Base-by-base conservation (phyloP, 2,888 invertebrate genomes). In the Limulus polyphemus region DNA sequence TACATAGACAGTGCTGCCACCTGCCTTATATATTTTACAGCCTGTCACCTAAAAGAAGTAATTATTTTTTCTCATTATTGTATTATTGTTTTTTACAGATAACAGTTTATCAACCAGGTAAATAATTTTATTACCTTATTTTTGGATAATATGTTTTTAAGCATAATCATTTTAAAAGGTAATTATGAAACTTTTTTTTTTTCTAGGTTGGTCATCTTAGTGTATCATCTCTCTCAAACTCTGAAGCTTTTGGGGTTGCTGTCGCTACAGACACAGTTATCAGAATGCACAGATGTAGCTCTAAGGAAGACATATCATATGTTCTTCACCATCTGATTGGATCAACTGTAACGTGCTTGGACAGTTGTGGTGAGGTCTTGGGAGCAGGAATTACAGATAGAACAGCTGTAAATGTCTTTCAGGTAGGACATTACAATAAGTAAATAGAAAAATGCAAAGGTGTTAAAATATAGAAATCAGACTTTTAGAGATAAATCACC, bases 241-340 rank as follows among this genome's bases (percentile, higher is more conserved):
- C 7, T n/a, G 17, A 16, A 11, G 17, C 52, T 12, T 3, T 17
- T 52, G 52, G 14, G 14, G 2, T 52, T 3, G 14, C 11, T n/a
- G 17, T n/a, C 7, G 14, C 17, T 17, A 52, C 11, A 52, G 17
- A 52, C 52, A 16, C 17, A 11, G 11, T 12, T 11, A 52, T 32
- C 32, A 32, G 32, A 32, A 7, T 7, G 7, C 32, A 32, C 32
- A 32, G 32, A 32, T 32, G 32, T 2, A 32, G 32, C 1, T 52
- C 52, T n/a, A 17, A 12, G 17, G 13, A 52, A 16, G 52, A 13
- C 11, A 32, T 3, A 32, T 14, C 52, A n/a, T 52, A 16, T 11
- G 17, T 52, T 13, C 16, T 56, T 46, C 56, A 56, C 46, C 32
- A 17, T 56, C 46, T 56, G n/a, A 56, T 56, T 17, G 56, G 46